Evolutionary conservation across 2,113 vertebrate species (phyloP).

Genomic region (Polypterus bichir): DNA sequence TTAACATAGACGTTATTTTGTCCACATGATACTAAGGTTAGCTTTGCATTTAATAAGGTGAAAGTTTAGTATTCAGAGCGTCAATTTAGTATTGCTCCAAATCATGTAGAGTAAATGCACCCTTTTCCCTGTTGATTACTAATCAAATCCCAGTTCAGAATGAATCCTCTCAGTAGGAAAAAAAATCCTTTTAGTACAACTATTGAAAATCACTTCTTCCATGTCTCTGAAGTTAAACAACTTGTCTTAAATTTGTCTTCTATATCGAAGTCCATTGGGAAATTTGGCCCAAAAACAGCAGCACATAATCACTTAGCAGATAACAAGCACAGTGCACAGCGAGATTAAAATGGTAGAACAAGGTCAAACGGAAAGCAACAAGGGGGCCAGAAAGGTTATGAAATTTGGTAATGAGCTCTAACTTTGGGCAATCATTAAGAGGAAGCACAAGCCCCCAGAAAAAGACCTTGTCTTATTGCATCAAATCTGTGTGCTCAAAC

Average conservation of each 20-base stretch:
- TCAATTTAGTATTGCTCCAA: too few relatives aligned
- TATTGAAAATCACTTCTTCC: background rate
- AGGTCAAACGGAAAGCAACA: conserved; percentile 12
- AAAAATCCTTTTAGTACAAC: background rate
- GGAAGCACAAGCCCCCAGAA: background rate
- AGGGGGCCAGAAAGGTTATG: conserved; percentile 8
- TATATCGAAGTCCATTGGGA: conserved; percentile 15
- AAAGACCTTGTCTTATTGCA: background rate
- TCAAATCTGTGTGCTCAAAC: background rate
- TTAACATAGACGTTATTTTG: too few relatives aligned
- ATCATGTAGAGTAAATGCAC: too few relatives aligned
- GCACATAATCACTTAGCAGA: conserved; percentile 14
- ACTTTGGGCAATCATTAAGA: conserved; percentile 3
- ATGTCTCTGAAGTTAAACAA: background rate
- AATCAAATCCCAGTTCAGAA: background rate
- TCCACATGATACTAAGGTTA: too few relatives aligned
- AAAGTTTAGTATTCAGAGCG: too few relatives aligned
- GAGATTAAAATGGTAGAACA: conserved; percentile 18
- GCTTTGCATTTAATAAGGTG: too few relatives aligned
- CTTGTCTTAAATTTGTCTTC: conserved; percentile 2
- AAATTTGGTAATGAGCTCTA: conserved; percentile 8
- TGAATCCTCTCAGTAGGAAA: background rate
- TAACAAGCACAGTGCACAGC: conserved; percentile 18
- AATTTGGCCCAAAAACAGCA: conserved; percentile 19
- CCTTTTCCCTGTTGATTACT: background rate